A percentile compares a stretch with the other conserved stretches of the same genome.
phyloP scores from a whole-genome alignment of 2,113 vertebrate species.

The Leptobrachium leishanense region DNA sequence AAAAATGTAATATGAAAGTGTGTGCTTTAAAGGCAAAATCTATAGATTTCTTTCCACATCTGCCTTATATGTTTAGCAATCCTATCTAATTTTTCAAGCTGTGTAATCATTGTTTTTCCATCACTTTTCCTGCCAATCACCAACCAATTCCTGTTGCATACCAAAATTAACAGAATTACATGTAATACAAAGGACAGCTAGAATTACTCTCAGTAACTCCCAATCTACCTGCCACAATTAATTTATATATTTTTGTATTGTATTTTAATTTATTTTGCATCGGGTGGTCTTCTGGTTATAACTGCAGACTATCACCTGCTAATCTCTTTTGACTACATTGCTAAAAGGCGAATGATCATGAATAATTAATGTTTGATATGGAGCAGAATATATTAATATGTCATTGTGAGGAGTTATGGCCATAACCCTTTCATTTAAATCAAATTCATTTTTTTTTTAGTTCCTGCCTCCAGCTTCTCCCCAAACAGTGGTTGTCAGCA shows the following conservation, averaged over 20 bases:
- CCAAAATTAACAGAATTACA: constrained; percentile 30
- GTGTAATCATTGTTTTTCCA: constrained; percentile 32
- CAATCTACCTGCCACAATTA: constrained; percentile 20
- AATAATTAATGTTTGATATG: too few relatives aligned
- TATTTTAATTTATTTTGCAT: background rate
- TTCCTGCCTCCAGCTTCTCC: too few relatives aligned
- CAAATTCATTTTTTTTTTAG: too few relatives aligned
- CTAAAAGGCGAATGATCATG: too few relatives aligned
- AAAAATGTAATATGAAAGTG: background rate
- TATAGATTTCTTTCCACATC: constrained; percentile 5
- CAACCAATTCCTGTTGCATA: constrained; percentile 16
- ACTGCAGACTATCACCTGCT: too few relatives aligned
- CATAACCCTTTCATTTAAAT: too few relatives aligned
- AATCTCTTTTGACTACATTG: too few relatives aligned
- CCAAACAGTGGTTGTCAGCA: too few relatives aligned
- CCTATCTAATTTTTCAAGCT: background rate
- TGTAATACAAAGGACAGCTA: constrained; percentile 22
- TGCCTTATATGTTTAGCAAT: constrained; percentile 23
- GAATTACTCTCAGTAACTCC: constrained; percentile 12
- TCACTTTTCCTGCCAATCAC: constrained; percentile 39
- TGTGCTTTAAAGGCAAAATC: constrained; percentile 13
- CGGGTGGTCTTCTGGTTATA: constrained; percentile 3
- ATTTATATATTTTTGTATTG: constrained; percentile 7
- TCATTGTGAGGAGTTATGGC: too few relatives aligned
- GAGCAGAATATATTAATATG: too few relatives aligned